Evolutionary conservation across 2,888 invertebrate species (phyloP).

Genomic region (Graphium colonna): DNA sequence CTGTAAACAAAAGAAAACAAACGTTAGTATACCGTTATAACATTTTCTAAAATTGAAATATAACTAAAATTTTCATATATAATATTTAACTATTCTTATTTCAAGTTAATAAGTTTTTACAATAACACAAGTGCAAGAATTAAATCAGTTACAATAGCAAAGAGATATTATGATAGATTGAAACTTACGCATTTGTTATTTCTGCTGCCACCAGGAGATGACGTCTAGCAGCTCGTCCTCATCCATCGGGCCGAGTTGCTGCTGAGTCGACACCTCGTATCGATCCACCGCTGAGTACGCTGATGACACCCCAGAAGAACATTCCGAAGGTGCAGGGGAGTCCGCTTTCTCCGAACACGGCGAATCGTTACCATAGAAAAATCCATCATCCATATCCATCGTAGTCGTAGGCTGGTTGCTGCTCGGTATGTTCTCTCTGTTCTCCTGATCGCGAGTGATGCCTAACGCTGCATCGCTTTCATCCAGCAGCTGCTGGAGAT

Average conservation of each 20-base stretch:
- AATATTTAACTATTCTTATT: no score
- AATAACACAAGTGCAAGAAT: no score
- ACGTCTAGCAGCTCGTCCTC: conserved; percentile 93
- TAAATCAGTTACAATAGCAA: no score
- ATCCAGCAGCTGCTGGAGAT: conserved; percentile 88
- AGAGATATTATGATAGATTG: conserved; percentile 14
- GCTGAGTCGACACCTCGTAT: conserved; percentile 66
- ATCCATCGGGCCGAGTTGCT: conserved; percentile 86
- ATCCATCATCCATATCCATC: conserved; percentile 72
- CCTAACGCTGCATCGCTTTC: conserved; percentile 83
- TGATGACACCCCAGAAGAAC: conserved; percentile 81
- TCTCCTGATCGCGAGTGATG: conserved; percentile 65
- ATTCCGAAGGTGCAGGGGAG: conserved; percentile 86
- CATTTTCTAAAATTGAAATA: neutral
- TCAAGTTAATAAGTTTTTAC: no score
- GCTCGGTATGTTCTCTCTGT: conserved; percentile 70
- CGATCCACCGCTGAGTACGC: conserved; percentile 68
- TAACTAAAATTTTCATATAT: conserved; percentile 1
- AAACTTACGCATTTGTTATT: conserved; percentile 67
- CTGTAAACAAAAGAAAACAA: conserved; percentile 59
- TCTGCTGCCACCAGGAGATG: conserved; percentile 91
- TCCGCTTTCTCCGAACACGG: conserved; percentile 85
- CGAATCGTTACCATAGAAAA: conserved; percentile 70
- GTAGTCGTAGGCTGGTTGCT: conserved; percentile 61
- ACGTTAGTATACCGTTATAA: conserved; percentile 20